phyloP scores from a whole-genome alignment of 2,113 vertebrate genomes.

The Vanacampus margaritifer region DNA sequence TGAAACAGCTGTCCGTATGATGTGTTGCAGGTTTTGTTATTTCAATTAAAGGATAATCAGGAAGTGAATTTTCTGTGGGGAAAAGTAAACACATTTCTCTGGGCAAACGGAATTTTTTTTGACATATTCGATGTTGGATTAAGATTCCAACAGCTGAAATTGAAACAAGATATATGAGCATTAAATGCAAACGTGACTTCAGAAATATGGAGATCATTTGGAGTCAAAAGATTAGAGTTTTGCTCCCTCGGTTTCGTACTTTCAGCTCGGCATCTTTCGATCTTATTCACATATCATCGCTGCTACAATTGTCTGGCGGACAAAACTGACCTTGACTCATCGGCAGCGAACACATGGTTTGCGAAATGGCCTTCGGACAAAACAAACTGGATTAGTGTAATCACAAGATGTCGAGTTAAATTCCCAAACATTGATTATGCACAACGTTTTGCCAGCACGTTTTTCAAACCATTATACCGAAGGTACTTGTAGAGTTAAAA shows the following conservation, averaged over 20 bases:
- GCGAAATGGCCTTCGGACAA: conserved; percentile 49
- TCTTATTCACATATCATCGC: not conserved
- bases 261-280: not conserved
- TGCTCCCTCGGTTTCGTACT: not conserved
- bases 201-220: not conserved
- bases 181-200: not conserved
- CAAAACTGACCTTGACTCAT: conserved; percentile 48
- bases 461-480: not conserved
- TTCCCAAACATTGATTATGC: conserved; percentile 37
- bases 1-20: not conserved
- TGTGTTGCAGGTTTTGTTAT: too few species aligned
- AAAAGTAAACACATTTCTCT: not conserved
- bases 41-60: not conserved
- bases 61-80: not conserved
- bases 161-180: not conserved
- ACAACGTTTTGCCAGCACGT: not conserved
- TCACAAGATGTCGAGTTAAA: conserved; percentile 31
- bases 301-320: conserved; percentile 16
- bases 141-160: not conserved
- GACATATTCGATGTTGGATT: not conserved
- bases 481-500: conserved; percentile 1
- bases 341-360: conserved; percentile 19
- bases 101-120: not conserved
- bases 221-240: not conserved
- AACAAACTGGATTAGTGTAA: conserved; percentile 37